Conservation (phyloP, 2,888 invertebrate genomes). For the Noctua janthe region DNA sequence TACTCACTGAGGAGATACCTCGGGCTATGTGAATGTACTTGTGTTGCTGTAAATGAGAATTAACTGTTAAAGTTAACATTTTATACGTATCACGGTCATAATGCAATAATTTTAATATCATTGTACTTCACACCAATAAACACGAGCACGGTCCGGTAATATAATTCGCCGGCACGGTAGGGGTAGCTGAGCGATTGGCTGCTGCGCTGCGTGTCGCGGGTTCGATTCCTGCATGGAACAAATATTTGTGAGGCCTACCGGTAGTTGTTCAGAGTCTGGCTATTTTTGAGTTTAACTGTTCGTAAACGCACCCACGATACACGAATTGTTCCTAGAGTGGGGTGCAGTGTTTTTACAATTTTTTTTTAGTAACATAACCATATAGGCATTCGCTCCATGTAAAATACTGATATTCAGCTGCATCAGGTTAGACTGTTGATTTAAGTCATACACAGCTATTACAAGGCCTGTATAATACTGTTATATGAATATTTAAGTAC, state of each 20-base stretch:
- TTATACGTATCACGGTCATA: not conserved
- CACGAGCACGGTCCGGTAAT: not conserved
- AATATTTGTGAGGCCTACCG: too few species aligned
- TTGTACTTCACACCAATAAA: not conserved
- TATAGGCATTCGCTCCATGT: too few species aligned
- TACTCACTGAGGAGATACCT: conserved; percentile 40
- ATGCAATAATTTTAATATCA: not conserved
- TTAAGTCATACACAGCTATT: not conserved
- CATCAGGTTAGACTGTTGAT: not conserved
- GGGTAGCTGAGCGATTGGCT: too few species aligned
- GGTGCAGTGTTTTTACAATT: too few species aligned
- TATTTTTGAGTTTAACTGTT: too few species aligned
- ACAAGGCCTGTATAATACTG: too few species aligned
- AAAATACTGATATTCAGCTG: not conserved
- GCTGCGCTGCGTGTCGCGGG: too few species aligned
- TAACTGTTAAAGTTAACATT: conserved; percentile 31
- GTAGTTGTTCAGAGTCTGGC: too few species aligned
- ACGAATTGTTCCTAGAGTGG: too few species aligned
- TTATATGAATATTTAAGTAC: not conserved
- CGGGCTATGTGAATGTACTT: conserved; percentile 20
- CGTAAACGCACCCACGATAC: too few species aligned
- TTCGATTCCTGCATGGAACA: too few species aligned
- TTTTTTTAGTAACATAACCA: too few species aligned
- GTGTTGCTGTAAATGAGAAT: conserved; percentile 26
- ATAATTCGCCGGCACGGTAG: not conserved